Evolutionary conservation across 2,888 invertebrate genomes (phyloP).

Genomic region (Phlogophora meticulosa): DNA sequence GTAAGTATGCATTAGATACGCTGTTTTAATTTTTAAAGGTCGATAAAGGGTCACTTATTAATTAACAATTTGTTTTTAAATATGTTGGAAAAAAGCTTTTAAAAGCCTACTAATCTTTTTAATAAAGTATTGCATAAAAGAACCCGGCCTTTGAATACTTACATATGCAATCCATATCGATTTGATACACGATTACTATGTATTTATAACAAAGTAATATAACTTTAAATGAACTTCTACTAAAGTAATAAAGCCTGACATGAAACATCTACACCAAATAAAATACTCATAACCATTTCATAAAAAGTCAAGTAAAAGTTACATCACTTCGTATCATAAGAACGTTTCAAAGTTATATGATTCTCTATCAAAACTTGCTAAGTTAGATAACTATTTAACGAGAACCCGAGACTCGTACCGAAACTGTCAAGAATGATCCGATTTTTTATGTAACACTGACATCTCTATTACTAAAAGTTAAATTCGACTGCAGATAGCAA

Average conservation of each 20-base stretch:
- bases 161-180: background rate
- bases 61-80: conserved; percentile 5
- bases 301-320: conserved; percentile 42
- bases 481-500: conserved; percentile 15
- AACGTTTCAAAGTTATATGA: conserved; percentile 41
- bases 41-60: conserved; percentile 26
- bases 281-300: conserved; percentile 38
- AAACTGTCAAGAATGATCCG: conserved; percentile 26
- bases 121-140: too few relatives aligned
- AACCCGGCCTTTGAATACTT: too few relatives aligned
- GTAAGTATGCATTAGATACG: conserved; percentile 51
- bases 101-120: background rate
- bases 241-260: background rate
- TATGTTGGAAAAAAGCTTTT: background rate
- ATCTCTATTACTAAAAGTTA: conserved; percentile 26
- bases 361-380: conserved; percentile 52
- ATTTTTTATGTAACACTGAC: conserved; percentile 39
- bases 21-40: conserved; percentile 55
- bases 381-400: conserved; percentile 46
- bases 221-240: background rate
- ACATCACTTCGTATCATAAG: conserved; percentile 43
- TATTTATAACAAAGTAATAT: background rate
- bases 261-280: conserved; percentile 17
- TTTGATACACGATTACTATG: background rate
- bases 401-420: conserved; percentile 25